Percentiles rank a stretch among this genome's conserved stretches.
phyloP scores from a whole-genome alignment of 2,888 invertebrate genomes.

The Drosophila recens region DNA sequence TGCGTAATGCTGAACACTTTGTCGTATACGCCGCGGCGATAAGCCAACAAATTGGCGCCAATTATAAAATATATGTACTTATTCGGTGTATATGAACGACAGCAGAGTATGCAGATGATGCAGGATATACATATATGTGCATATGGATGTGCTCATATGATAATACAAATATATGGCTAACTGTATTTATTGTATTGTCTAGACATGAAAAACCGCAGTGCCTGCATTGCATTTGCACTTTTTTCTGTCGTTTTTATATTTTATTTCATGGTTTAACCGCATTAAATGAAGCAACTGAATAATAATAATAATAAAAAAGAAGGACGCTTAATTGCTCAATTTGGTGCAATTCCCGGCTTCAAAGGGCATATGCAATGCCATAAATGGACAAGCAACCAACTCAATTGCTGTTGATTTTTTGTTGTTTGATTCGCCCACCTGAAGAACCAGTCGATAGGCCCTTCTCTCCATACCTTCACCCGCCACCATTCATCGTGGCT shows the following conservation, averaged over 20 bases:
- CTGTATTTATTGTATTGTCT: slow-evolving; percentile 81
- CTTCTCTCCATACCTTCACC: background rate
- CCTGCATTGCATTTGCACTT: slow-evolving; percentile 70
- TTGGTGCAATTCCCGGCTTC: slow-evolving; percentile 63
- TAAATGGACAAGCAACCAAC: slow-evolving; percentile 19
- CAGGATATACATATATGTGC: slow-evolving; percentile 7
- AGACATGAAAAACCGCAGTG: slow-evolving; percentile 76
- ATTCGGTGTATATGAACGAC: slow-evolving; percentile 15
- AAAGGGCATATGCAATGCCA: slow-evolving; percentile 72
- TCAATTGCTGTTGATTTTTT: slow-evolving; percentile 33
- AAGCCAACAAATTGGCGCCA: slow-evolving; percentile 68
- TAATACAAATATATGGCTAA: slow-evolving; percentile 79
- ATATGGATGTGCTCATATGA: slow-evolving; percentile 45
- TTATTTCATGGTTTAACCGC: slow-evolving; percentile 70
- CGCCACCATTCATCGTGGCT: background rate
- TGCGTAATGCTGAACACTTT: slow-evolving; percentile 42
- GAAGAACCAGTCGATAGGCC: background rate
- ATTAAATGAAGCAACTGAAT: slow-evolving; percentile 62
- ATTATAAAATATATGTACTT: slow-evolving; percentile 64
- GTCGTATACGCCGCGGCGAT: slow-evolving; percentile 38
- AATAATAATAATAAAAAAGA: slow-evolving; percentile 23
- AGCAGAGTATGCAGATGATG: slow-evolving; percentile 1
- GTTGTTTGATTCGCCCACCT: slow-evolving; percentile 23
- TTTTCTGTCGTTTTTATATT: slow-evolving; percentile 22
- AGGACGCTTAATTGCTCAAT: slow-evolving; percentile 67